phyloP scores from a whole-genome alignment of 2,113 vertebrate genomes.

The Proteles cristata region DNA sequence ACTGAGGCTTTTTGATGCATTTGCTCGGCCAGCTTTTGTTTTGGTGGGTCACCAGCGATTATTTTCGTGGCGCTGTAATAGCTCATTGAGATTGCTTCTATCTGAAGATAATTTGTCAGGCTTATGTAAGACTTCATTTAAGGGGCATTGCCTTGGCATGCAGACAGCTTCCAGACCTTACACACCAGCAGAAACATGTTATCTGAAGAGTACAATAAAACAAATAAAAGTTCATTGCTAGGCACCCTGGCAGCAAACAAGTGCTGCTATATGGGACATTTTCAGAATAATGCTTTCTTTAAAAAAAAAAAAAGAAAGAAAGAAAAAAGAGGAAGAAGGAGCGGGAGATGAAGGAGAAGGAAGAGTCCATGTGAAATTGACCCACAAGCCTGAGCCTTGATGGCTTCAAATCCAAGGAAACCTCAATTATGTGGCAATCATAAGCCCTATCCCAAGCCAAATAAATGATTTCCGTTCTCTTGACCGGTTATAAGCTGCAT shows the following conservation, averaged over 20 bases:
- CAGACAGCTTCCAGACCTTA: constrained; percentile 55
- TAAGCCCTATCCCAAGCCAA: neutral
- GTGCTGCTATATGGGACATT: neutral
- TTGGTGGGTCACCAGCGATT: neutral
- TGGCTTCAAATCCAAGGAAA: neutral
- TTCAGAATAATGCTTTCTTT: neutral
- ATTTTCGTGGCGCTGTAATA: constrained; percentile 1
- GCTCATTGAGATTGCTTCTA: constrained; percentile 1
- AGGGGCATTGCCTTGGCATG: constrained; percentile 62
- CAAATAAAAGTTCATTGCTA: neutral
- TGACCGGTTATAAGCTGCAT: neutral
- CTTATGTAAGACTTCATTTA: constrained; percentile 61
- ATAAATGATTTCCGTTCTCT: neutral
- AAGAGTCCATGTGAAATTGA: neutral
- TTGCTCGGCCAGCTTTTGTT: constrained; percentile 63
- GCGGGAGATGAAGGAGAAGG: neutral
- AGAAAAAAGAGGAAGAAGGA: too few species aligned
- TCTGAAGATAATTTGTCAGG: constrained; percentile 53
- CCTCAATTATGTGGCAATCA: neutral
- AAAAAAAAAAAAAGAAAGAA: neutral
- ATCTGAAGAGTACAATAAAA: constrained; percentile 29
- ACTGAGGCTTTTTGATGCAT: neutral
- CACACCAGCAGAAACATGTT: constrained; percentile 61
- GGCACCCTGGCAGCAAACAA: neutral
- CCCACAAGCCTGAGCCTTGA: neutral